These are phyloP conservation scores for Bucco capensis DNA, from an alignment of 2,113 vertebrate species.

Conservation along the genomic window DNA sequence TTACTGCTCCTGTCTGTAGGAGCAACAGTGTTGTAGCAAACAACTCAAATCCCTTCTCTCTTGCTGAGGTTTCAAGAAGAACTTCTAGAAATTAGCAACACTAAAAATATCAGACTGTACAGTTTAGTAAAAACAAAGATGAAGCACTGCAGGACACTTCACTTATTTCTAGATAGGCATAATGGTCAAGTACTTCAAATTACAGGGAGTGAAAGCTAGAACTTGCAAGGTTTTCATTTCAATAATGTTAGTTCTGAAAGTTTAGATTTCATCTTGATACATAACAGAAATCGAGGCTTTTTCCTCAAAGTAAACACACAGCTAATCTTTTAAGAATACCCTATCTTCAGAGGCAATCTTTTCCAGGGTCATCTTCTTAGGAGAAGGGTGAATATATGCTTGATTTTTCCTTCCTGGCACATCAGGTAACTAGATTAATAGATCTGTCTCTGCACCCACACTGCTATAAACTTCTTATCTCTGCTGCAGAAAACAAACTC, in stretches of 20 bases:
- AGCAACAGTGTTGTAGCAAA: no score
- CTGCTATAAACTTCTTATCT: neutral
- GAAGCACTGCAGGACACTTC: neutral
- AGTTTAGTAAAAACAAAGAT: neutral
- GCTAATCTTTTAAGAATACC: neutral
- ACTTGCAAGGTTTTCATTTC: neutral
- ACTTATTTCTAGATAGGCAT: neutral
- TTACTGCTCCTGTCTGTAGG: neutral
- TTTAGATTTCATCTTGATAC: neutral
- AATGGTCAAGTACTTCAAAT: neutral
- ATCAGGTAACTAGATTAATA: neutral
- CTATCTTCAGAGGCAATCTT: neutral
- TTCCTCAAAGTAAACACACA: neutral
- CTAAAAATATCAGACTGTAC: neutral
- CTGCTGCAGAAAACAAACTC: neutral
- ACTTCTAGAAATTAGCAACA: neutral
- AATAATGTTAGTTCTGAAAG: neutral
- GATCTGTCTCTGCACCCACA: neutral
- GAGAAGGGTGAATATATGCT: neutral
- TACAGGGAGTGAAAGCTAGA: neutral
- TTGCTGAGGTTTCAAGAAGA: no score
- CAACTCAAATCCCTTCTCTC: no score
- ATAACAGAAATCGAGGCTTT: neutral
- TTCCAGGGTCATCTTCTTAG: neutral
- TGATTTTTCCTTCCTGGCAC: neutral